A percentile compares a stretch with the other conserved stretches of the same genome.
phyloP scores from a whole-genome alignment of 1,140 invertebrate genomes.

The Diachasmimorpha longicaudata region DNA sequence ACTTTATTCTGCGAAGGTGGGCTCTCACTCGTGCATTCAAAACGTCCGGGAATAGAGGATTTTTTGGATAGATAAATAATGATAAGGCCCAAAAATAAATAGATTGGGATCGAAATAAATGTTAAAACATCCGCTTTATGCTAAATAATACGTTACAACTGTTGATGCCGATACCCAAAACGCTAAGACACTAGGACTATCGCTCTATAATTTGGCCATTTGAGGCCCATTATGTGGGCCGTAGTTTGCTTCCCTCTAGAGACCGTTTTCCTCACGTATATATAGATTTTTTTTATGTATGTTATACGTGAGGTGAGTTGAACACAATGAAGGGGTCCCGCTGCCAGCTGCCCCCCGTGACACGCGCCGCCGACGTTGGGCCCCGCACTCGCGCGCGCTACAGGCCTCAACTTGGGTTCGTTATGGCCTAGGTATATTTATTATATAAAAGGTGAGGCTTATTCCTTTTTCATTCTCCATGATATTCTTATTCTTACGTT shows the following conservation, averaged over 20 bases:
- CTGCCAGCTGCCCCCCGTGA: constrained; percentile 35
- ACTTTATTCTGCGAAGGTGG: too few relatives aligned
- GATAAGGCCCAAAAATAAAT: neutral
- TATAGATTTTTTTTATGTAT: neutral
- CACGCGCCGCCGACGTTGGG: constrained; percentile 35
- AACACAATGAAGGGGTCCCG: constrained; percentile 31
- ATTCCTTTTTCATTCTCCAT: constrained; percentile 1
- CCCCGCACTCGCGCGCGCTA: neutral
- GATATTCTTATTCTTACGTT: constrained; percentile 4
- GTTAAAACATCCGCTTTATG: neutral
- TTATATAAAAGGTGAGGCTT: constrained; percentile 5
- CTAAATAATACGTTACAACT: neutral
- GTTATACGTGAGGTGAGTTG: neutral
- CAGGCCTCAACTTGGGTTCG: neutral
- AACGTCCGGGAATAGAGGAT: too few relatives aligned
- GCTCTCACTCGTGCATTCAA: too few relatives aligned
- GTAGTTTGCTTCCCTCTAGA: constrained; percentile 18
- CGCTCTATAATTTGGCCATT: constrained; percentile 44
- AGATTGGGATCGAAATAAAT: neutral
- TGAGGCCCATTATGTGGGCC: constrained; percentile 37
- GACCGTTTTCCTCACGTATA: constrained; percentile 33
- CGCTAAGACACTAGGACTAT: constrained; percentile 24
- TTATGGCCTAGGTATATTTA: neutral
- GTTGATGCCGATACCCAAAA: neutral
- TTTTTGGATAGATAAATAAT: too few relatives aligned